A percentile compares a stretch with the other conserved stretches of the same genome.
Conservation (phyloP, 2,888 invertebrate species). For the Abrostola tripartita region DNA sequence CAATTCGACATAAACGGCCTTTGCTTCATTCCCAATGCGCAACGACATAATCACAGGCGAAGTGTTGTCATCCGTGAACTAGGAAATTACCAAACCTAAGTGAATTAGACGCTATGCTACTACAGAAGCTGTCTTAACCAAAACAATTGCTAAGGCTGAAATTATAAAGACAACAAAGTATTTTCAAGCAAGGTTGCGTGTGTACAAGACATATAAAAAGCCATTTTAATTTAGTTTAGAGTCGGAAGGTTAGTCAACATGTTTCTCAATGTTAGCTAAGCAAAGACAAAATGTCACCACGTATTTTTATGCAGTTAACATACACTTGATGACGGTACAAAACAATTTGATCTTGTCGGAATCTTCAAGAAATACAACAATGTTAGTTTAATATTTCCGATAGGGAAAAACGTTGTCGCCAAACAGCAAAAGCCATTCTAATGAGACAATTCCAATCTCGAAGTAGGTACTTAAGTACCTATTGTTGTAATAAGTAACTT, state of each 20-base stretch:
- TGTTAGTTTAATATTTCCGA: background rate
- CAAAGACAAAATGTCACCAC: constrained; percentile 5
- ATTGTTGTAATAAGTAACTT: no score
- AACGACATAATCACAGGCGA: constrained; percentile 24
- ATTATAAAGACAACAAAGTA: background rate
- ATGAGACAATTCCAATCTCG: constrained; percentile 10
- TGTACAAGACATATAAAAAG: constrained; percentile 6
- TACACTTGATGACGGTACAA: no score
- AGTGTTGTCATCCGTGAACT: constrained; percentile 28
- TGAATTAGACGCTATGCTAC: constrained; percentile 1
- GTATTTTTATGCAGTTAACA: background rate
- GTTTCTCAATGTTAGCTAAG: constrained; percentile 10
- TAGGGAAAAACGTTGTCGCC: constrained; percentile 10
- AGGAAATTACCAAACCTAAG: constrained; percentile 29
- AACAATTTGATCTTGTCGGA: no score
- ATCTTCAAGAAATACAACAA: background rate
- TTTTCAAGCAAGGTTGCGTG: constrained; percentile 14
- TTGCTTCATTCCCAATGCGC: constrained; percentile 27
- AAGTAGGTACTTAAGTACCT: no score
- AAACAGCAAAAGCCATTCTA: constrained; percentile 11
- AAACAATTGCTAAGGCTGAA: constrained; percentile 22
- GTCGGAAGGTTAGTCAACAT: constrained; percentile 32
- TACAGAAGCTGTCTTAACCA: background rate
- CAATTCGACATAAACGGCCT: constrained; percentile 23
- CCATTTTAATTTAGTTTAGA: constrained; percentile 27